These are phyloP conservation scores for Metacarcinus magister DNA, from an alignment of 2,888 invertebrate genomes.

Conservation along the genomic window DNA sequence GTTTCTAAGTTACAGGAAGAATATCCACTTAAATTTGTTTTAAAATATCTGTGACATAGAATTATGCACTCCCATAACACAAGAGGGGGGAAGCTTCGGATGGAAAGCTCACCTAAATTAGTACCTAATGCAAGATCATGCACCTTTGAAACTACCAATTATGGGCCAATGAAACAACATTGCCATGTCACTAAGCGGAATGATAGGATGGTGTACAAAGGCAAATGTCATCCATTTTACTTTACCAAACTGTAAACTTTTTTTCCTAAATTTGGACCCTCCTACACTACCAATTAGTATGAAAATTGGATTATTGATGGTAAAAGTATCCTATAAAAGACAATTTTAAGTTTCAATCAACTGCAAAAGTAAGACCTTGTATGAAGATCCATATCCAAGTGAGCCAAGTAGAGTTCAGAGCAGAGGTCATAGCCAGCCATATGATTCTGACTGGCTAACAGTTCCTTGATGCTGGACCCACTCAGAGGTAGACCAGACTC, in stretches of 20 bases:
- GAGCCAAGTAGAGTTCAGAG: constrained; percentile 91
- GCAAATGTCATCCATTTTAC: no score
- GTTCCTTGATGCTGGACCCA: constrained; percentile 88
- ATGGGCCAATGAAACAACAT: no score
- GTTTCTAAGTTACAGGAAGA: background rate
- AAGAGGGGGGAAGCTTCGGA: background rate
- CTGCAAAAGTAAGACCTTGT: constrained; percentile 85
- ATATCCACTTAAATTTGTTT: background rate
- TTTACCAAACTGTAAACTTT: no score
- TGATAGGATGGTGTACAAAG: no score
- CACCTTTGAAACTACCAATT: no score
- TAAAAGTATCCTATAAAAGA: background rate
- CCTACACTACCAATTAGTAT: background rate
- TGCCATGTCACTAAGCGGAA: no score
- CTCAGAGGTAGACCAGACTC: constrained; percentile 90
- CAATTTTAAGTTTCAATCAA: background rate
- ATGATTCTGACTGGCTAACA: constrained; percentile 89
- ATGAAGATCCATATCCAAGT: constrained; percentile 93
- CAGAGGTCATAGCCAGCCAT: constrained; percentile 92
- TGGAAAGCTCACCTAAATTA: background rate
- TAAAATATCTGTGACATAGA: background rate
- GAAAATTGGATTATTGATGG: background rate
- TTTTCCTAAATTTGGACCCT: background rate
- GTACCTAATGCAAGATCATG: no score
- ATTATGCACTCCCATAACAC: background rate